These are phyloP conservation scores for Phrynocephalus forsythii DNA, from an alignment of 2,797 vertebrate species.

Conservation along the genomic window DNA sequence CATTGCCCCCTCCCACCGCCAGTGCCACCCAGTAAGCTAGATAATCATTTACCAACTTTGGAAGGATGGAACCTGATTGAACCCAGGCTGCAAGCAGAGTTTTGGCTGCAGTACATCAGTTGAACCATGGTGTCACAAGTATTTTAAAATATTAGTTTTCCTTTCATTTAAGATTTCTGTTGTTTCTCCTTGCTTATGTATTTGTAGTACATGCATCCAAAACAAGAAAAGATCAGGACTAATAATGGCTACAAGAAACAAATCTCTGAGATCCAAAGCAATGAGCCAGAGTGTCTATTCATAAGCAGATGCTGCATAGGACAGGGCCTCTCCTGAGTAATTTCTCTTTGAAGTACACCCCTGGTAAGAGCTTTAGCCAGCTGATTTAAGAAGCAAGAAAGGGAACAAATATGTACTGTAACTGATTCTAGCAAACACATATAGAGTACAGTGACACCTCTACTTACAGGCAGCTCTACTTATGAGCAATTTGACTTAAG, in stretches of 20 bases:
- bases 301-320: no score
- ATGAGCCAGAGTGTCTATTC: not conserved
- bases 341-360: not conserved
- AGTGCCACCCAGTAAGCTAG: no score
- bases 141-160: not conserved
- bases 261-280: not conserved
- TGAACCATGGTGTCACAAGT: no score
- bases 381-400: constrained; percentile 9
- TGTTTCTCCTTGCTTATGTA: not conserved
- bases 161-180: not conserved
- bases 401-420: not conserved
- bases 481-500: no score
- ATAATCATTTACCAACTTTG: no score
- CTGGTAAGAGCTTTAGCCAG: not conserved
- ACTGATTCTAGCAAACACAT: not conserved
- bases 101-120: no score
- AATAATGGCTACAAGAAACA: not conserved
- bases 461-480: no score
- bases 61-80: no score
- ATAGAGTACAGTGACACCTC: no score
- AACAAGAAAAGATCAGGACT: not conserved
- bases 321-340: no score
- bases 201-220: not conserved
- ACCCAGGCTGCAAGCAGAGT: no score
- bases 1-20: no score